A percentile compares a stretch with the other conserved stretches of the same genome.
Conservation (phyloP, 1,140 invertebrate genomes). For the Nasonia vitripennis region DNA sequence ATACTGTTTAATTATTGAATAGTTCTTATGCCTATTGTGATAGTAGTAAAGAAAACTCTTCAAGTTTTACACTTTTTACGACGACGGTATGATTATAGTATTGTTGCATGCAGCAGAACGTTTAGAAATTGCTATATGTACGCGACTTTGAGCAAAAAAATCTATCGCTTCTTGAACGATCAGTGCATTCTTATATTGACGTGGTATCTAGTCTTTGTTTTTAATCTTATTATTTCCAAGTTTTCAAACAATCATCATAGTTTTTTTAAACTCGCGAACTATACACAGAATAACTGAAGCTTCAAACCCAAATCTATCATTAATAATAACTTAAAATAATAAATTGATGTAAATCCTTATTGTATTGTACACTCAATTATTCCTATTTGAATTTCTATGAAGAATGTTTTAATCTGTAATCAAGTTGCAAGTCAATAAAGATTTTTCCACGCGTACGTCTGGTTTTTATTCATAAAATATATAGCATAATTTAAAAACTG, state of each 20-base stretch:
- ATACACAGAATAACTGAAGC: background rate
- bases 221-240: background rate
- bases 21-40: background rate
- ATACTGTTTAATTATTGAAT: background rate
- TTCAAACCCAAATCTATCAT: background rate
- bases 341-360: background rate
- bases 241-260: background rate
- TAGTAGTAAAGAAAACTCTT: background rate
- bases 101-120: too few relatives aligned
- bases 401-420: background rate
- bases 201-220: slow-evolving; percentile 9
- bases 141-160: background rate
- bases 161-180: background rate
- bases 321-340: background rate
- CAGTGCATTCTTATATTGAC: background rate
- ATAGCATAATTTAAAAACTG: too few relatives aligned
- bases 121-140: background rate
- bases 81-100: too few relatives aligned
- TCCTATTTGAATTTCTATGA: background rate
- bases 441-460: background rate
- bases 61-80: background rate
- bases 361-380: background rate
- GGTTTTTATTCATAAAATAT: background rate
- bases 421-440: background rate
- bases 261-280: slow-evolving; percentile 1